Base-by-base conservation (phyloP, 2,888 invertebrate species). In the Cephus rjabovi region DNA sequence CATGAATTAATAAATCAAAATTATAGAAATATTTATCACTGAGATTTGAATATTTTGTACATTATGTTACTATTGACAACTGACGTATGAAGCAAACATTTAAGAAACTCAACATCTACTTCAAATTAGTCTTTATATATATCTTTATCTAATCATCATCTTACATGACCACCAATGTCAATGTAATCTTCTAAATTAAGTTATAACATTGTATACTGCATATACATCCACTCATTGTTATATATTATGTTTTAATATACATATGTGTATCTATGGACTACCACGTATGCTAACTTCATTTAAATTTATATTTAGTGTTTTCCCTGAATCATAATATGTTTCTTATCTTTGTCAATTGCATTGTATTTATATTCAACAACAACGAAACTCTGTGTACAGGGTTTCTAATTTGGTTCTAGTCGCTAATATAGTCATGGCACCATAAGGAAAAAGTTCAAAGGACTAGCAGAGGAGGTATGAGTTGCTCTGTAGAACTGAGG, bases 401-500 rank as follows among this genome's bases (percentile, higher is more conserved):
- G 56, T 56, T 56, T 23, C 9, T 33, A 34, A 71, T 71, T 34
- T 71, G 71, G 34, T 71, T 71, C 71, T 34, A 34, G 34, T 71
- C 15, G 0, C 33, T 31, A 31, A 71, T 34, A 23, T 34, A 71
- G 31, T 34, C 71, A 71, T 34, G 71, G 2, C 12, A 34, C 33
- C 12, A 1, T 31, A 34, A 71, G 23, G 71, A 12, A 15, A 15
- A 31, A 12, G 31, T 34, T 33, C 33, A 15, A 34, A 34, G 31
- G 31, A 69, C 23, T 34, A 40, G 37, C 69, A 77, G 73, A 34
- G 73, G 34, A 69, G 77, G 76, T 73, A 91, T 91, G 91, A 91
- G 90, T 86, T 90, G 90, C 81, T 89, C 90, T 37, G 90, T 91
- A 75, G 91, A 91, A 84, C 83, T 91, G 81, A 86, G 90, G 81